Conservation (phyloP, 1,140 invertebrate species). For the Drosophila insularis region DNA sequence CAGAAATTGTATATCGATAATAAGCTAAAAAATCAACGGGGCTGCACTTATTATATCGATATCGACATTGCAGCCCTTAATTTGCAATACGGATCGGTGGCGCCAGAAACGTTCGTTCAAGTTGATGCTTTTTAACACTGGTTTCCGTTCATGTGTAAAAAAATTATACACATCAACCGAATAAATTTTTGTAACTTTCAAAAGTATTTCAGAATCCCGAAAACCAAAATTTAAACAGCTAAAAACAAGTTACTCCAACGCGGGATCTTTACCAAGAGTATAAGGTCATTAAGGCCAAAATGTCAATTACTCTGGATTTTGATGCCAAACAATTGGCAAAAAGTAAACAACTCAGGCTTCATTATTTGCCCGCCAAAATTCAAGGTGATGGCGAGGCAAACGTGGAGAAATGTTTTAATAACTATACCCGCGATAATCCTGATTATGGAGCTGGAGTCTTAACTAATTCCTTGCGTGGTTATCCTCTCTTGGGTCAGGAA, state of each 20-base stretch:
- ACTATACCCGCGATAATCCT: slow-evolving; percentile 84
- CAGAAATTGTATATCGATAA: slow-evolving; percentile 4
- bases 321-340: slow-evolving; percentile 82
- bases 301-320: slow-evolving; percentile 84
- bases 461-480: slow-evolving; percentile 86
- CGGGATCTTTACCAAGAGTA: too few species aligned
- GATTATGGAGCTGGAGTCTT: slow-evolving; percentile 69
- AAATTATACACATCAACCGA: too few species aligned
- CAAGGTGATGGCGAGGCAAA: slow-evolving; percentile 87
- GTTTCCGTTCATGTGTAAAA: neutral
- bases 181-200: too few species aligned
- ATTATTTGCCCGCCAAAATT: slow-evolving; percentile 90
- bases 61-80: neutral
- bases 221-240: too few species aligned
- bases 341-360: slow-evolving; percentile 83
- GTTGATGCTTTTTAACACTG: neutral
- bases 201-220: too few species aligned
- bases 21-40: neutral
- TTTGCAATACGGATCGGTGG: neutral
- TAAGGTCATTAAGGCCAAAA: slow-evolving; percentile 38
- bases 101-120: neutral
- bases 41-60: too few species aligned
- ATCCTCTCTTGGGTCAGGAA: slow-evolving; percentile 86
- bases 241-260: too few species aligned
- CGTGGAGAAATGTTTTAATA: slow-evolving; percentile 87